Base-by-base conservation (phyloP, 2,888 invertebrate genomes). In the Lasius platythorax region DNA sequence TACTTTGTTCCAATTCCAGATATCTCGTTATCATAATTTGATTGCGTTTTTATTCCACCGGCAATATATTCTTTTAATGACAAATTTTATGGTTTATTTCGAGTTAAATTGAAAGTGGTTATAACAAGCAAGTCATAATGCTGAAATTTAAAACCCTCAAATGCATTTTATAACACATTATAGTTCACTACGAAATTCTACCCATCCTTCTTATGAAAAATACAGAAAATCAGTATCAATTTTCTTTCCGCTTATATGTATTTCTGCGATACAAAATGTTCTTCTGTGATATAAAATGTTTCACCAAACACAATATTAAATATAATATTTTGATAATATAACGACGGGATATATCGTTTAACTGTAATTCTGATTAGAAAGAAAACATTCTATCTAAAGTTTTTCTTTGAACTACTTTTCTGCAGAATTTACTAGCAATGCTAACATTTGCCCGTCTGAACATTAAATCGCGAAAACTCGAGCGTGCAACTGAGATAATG, bases 401-500 rank as follows among this genome's bases (percentile, higher is more conserved):
- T 23, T 46, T 61, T 79, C 33, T 61, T 67, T 5, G 0, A 23
- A n/a, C 33, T 43, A 46, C 9, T 63, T 53, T 81, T 50, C n/a
- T 30, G 9, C 53, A 12, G 30, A 40, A n/a, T 23, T 43, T 11
- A 37, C 28, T 53, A 40, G 23, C 12, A 23, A 33, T n/a, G 33
- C 43, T 23, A 40, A 58, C 23, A 46, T 61, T 61, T 46, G 46
- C 37, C 37, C 18, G 12, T 37, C 61, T 23, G 72, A 72, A 72
- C 46, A 28, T 81, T 72, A 81, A 81, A 72, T 81, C 72, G 46
- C 33, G 79, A 61, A 72, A 79, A 79, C 46, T 61, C 28, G 61
- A 28, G 79, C 33, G 18, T 18, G 18, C 18, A 8, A 37, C 37
- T 58, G 46, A 72, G 46, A 81, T 72, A 72, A 81, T 72, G 37